Evolutionary conservation across 2,888 invertebrate species (phyloP), one percentile per base, ranked within the genome.

Genomic region (Gandaritis pyraliata): DNA sequence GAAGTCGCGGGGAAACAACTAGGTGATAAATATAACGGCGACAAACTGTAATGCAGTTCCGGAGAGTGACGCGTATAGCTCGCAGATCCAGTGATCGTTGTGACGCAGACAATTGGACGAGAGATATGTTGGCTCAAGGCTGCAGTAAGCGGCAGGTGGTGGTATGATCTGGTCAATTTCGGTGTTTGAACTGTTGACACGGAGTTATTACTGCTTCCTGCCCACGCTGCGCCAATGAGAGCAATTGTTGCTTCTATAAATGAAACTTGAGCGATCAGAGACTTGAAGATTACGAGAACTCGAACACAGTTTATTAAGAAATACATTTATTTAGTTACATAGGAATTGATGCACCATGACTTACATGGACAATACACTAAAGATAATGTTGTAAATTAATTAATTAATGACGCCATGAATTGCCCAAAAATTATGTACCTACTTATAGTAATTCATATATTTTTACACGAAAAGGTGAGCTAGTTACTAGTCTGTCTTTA

Each of bases 151-250:
- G 69, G 75, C 75, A 75, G 82, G 76, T 80, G 78, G 75, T 80
- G 77, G 75, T 71, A 58, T 61, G 69, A 70, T 70, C 76, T 70
- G 72, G 76, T 72, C 73, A 68, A 70, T 73, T 75, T 77, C 68
- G 72, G 74, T 68, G 76, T 67, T 76, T 82, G 81, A 83, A 78
- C 82, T 79, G 75, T 72, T 83, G 82, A 83, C 81, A 81, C 78
- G 68, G 70, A 70, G 66, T 78, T 74, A 83, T 83, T 82, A 74
- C 70, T 55, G 74, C 75, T 77, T 84, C 83, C 83, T 80, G 80
- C 71, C 72, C 72, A 72, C 77, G 73, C 68, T 43, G 57, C 66
- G 63, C 59, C 64, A 72, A 70, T 69, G 65, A 73, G 67, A 67
- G 62, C 76, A 80, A 78, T 76, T 78, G 73, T 59, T 54, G 69